A percentile compares a stretch with the other conserved stretches of the same genome.
Evolutionary conservation across 30 jellyfish, hydroid and myxozoan genomes (phyloP).

Genomic region (Aurelia aurita): DNA sequence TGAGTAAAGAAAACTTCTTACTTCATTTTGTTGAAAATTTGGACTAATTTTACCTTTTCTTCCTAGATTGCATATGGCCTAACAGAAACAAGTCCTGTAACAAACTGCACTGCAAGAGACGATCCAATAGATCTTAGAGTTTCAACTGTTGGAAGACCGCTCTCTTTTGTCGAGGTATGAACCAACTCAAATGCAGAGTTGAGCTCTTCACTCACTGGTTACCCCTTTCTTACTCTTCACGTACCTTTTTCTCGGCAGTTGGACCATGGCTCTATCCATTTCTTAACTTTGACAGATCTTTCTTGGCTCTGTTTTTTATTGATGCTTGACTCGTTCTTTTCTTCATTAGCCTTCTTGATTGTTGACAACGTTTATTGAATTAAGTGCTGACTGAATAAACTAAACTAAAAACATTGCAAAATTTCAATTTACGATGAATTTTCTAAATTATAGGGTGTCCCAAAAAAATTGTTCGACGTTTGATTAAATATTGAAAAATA

Average conservation of each 20-base stretch:
- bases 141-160: conserved; percentile 85
- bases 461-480: too few species aligned
- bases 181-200: background rate
- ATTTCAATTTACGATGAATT: too few species aligned
- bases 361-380: too few species aligned
- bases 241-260: background rate
- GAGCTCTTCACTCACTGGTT: background rate
- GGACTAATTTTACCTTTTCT: background rate
- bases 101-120: conserved; percentile 60
- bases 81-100: conserved; percentile 95
- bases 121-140: conserved; percentile 82
- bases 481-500: too few species aligned
- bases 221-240: background rate
- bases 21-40: background rate
- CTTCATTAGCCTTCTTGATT: too few species aligned
- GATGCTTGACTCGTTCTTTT: background rate
- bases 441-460: background rate
- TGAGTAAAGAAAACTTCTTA: background rate
- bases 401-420: too few species aligned
- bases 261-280: background rate
- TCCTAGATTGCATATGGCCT: conserved; percentile 92
- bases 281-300: background rate
- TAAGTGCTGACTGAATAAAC: too few species aligned
- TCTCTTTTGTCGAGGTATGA: conserved; percentile 86
- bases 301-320: background rate